A percentile compares a stretch with the other conserved stretches of the same genome.
These are phyloP conservation scores for Melanaphis sacchari DNA, from an alignment of 1,140 invertebrate genomes.

Conservation along the genomic window DNA sequence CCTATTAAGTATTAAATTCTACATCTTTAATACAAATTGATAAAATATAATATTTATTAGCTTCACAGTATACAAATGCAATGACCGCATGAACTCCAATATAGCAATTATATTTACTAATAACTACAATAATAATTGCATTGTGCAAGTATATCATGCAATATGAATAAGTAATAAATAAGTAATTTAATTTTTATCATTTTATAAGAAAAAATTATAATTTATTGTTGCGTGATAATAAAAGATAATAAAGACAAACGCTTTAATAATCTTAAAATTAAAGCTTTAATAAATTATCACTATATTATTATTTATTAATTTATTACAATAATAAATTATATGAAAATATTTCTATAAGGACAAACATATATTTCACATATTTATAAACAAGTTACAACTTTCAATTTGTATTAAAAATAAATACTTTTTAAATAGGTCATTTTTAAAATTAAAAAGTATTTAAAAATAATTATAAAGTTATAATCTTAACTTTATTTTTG, in stretches of 20 bases:
- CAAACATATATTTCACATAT: neutral
- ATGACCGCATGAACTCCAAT: no score
- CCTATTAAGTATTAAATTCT: no score
- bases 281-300: neutral
- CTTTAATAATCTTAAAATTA: neutral
- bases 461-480: constrained; percentile 12
- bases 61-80: no score
- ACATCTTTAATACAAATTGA: no score
- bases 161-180: no score
- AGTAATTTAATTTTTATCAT: neutral
- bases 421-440: neutral
- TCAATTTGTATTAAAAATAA: neutral
- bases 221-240: neutral
- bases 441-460: neutral
- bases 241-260: neutral
- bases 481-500: neutral
- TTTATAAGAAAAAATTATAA: neutral
- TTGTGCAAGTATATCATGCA: no score
- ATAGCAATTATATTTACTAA: no score
- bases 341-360: neutral
- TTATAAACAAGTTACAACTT: neutral
- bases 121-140: no score
- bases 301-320: neutral
- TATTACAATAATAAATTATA: neutral
- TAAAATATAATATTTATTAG: no score